Evolutionary conservation across 2,113 vertebrate species (phyloP).

Genomic region (Donacobius atricapilla): DNA sequence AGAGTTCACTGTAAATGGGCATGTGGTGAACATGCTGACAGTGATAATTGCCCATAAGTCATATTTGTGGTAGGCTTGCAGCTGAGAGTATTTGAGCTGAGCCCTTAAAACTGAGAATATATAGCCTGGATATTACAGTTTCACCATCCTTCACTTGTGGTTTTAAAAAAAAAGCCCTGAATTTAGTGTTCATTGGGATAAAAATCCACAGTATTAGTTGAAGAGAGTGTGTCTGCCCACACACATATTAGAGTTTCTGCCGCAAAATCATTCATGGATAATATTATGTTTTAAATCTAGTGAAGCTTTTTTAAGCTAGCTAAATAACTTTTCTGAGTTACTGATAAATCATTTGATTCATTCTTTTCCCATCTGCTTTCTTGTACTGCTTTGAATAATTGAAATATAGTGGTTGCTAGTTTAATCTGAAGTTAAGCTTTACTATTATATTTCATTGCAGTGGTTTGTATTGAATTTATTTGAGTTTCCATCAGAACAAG

Average conservation of each 20-base stretch:
- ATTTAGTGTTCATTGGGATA: neutral
- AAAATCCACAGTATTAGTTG: neutral
- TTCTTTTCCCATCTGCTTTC: neutral
- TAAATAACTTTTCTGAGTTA: neutral
- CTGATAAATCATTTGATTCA: neutral
- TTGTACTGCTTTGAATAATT: neutral
- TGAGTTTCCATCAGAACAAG: neutral
- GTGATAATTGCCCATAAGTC: neutral
- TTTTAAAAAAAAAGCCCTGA: neutral
- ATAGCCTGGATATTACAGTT: neutral
- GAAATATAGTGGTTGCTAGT: neutral
- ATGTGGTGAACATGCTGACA: neutral
- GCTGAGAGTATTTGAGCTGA: neutral
- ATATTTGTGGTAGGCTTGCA: neutral
- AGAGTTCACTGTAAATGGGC: neutral
- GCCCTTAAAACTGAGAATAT: neutral
- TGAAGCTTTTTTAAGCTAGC: neutral
- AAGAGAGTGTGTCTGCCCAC: neutral
- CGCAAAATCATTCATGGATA: neutral
- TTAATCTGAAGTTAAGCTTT: neutral
- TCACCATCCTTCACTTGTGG: neutral
- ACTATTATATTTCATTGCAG: neutral
- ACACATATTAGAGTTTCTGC: neutral
- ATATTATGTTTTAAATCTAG: neutral
- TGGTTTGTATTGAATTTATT: neutral